Evolutionary conservation across 2,113 vertebrate species (phyloP), one percentile per base, ranked within the genome.

Genomic region (Sphaerodactylus townsendi): DNA sequence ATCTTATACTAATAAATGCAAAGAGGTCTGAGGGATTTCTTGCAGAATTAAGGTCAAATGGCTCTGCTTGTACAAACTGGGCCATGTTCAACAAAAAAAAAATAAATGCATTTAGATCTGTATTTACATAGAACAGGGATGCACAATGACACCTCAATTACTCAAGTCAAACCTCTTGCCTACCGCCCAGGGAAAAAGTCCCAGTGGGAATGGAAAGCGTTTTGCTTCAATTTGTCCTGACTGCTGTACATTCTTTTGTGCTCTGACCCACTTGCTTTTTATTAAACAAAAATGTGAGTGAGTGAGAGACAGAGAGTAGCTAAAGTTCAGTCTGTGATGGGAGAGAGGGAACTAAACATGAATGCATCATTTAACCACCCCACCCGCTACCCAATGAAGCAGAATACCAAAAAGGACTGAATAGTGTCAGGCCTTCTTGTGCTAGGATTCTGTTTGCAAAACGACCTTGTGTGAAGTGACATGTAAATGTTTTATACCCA

Each of bases 111-210:
- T 35, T 76, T 0, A 5, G 53, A 85, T 74, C 30, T 88, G 78
- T 1, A 10, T 56, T 91, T 91, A 89, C 85, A 86, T 14, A 77
- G 66, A 83, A 69, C 28, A 44, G 53, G 77, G 83, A 82, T 69
- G 86, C 80, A 86, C 41, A 86, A 85, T 0, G 39, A 0, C 46
- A 35, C 41, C 77, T 65, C 35, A 64, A 77, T 85, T 64, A 86
- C 70, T 91, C 72, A 79, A 85, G 71, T 75, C 72, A 75, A 62
- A 85, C 81, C 72, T 86, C 81, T 86, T 73, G 85, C 56, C 69
- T 90, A 76, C 87, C 3, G 1, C 56, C 86, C 1, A 10, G 85
- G 85, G 7, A 28, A 91, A 88, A n/a, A 0, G 23, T 48, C 73
- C 73, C 73, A 59, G 2, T 17, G 9, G 30, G 14, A 78, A 82